Evolutionary conservation across 2,797 vertebrate genomes (phyloP).

Genomic region (Simalia tracyae): DNA sequence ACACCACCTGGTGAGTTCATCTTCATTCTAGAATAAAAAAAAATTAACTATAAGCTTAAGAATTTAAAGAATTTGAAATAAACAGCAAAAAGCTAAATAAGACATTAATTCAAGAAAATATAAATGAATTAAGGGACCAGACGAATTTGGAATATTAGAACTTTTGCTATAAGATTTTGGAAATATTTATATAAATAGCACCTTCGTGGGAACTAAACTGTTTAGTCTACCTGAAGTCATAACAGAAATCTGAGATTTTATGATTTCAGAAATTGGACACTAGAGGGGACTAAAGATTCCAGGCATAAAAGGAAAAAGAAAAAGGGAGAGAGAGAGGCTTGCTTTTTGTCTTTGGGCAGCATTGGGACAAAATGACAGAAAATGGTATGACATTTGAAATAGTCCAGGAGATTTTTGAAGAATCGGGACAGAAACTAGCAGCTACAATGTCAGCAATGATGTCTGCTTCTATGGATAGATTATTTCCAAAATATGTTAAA

Average conservation of each 20-base stretch:
- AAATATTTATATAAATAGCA: not conserved
- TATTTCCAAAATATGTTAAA: not conserved
- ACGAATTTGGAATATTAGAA: not conserved
- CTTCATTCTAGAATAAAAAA: not conserved
- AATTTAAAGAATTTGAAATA: not conserved
- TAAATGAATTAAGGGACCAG: not conserved
- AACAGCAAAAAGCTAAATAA: not conserved
- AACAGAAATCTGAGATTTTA: not conserved
- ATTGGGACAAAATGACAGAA: not conserved
- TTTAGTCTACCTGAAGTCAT: not conserved
- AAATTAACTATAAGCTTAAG: not conserved
- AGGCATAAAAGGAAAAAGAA: not conserved
- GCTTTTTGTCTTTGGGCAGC: not conserved
- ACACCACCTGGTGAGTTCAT: too few relatives aligned
- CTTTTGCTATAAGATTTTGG: not conserved
- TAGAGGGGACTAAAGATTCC: not conserved
- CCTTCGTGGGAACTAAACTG: not conserved
- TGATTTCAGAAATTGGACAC: not conserved
- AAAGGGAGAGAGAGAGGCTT: not conserved
- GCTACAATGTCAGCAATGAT: not conserved
- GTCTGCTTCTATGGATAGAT: not conserved
- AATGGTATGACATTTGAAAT: not conserved
- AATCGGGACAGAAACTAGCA: not conserved
- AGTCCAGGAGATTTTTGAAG: not conserved
- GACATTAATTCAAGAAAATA: not conserved